A percentile compares a stretch with the other conserved stretches of the same genome.
Conservation (phyloP, 1,140 invertebrate genomes). For the Papilio xuthus region DNA sequence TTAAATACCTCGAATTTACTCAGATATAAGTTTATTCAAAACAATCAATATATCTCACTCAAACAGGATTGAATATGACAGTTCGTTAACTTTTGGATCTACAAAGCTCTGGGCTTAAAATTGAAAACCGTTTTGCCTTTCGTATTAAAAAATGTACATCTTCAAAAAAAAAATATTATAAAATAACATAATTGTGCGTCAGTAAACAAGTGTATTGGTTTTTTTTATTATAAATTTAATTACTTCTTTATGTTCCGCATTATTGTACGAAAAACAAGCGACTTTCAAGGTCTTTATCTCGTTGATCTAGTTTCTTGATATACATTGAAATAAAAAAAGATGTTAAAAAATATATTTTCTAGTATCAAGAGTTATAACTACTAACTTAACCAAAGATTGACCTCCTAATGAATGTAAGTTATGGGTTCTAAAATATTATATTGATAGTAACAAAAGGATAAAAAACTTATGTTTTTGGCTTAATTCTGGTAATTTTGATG, state of each 20-base stretch:
- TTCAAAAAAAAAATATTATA: neutral
- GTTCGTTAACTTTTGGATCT: no score
- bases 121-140: no score
- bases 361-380: neutral
- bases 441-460: no score
- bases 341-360: neutral
- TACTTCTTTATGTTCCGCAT: constrained; percentile 16
- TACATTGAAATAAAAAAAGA: neutral
- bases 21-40: no score
- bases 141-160: neutral
- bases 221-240: constrained; percentile 1
- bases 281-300: constrained; percentile 11
- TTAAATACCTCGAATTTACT: no score
- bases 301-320: constrained; percentile 19
- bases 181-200: neutral
- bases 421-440: no score
- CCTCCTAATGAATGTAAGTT: no score
- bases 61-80: no score
- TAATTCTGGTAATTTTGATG: no score
- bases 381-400: neutral
- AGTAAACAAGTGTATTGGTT: neutral
- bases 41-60: no score
- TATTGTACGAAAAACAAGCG: constrained; percentile 14
- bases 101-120: no score
- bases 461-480: no score